Conservation (phyloP, 2,113 vertebrate genomes). For the Malurus melanocephalus region DNA sequence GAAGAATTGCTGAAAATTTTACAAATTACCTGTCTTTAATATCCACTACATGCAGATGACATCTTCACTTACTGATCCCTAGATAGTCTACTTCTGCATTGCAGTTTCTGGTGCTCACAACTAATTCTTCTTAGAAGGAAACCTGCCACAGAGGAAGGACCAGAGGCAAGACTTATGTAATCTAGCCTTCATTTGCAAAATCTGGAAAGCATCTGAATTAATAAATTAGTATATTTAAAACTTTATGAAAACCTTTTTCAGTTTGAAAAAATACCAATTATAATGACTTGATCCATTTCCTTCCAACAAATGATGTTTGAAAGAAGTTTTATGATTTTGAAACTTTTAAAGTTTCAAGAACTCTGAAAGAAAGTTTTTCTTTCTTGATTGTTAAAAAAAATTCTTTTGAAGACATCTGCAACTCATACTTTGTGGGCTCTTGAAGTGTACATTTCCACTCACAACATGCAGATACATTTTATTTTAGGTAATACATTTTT, state of each 20-base stretch:
- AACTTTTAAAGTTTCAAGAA: too few species aligned
- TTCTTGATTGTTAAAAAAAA: neutral
- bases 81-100: neutral
- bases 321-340: neutral
- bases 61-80: neutral
- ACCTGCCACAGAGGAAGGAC: neutral
- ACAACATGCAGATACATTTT: neutral
- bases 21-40: neutral
- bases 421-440: neutral
- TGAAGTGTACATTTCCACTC: neutral
- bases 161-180: neutral
- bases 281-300: neutral
- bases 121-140: neutral
- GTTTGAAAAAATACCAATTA: neutral
- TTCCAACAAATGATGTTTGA: neutral
- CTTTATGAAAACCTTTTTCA: neutral
- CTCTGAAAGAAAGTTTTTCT: too few species aligned
- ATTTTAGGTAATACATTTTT: neutral
- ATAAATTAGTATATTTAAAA: slow-evolving; percentile 14
- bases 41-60: neutral
- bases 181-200: neutral
- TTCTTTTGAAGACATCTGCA: neutral
- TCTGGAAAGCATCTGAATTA: neutral
- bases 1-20: neutral
- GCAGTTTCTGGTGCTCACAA: neutral